Evolutionary conservation across 2,797 vertebrate species (phyloP), one percentile per base, ranked within the genome.

Genomic region (Prunella strophiata): DNA sequence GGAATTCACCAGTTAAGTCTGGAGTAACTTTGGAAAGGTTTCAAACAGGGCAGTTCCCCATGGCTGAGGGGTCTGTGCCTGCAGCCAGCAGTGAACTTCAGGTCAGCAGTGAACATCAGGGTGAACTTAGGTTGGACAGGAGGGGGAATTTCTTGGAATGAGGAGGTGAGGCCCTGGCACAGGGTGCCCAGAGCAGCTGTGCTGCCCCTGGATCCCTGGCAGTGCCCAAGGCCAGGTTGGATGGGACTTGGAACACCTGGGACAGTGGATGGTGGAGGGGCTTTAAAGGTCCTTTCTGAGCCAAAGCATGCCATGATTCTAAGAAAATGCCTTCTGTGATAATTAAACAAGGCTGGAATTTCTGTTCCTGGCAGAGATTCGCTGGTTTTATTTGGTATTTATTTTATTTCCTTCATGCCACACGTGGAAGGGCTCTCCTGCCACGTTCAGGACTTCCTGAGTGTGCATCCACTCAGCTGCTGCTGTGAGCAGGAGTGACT

Each of bases 401-500:
- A 7, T 11, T 79, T 61, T 48, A 4, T 78, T 87, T 61, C 15
- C 23, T 92, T 54, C 2, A 5, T 77, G 70, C 29, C 57, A 13
- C 38, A 2, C 27, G 45, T 62, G 45, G 7, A 74, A 79, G 63
- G 17, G 17, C 16, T 85, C 52, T 89, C 25, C 13, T 45, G 45
- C 34, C 27, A 25, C 9, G 21, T 38, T 76, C 85, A 92, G 82
- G 48, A 25, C 79, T 93, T 91, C 30, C 52, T 38, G 17, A 62
- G 15, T 5, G 23, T 61, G 84, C 70, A 67, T 62, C 84, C 29
- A 30, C 72, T 89, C 85, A 85, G 83, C 48, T 79, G 55, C 36
- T 92, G 89, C 93, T 95, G 43, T 61, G 61, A 85, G 80, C 92
- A 58, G 36, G 87, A 95, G 85, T 25, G 59, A 74, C 85, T 20